These are phyloP conservation scores for Phrynosoma blainvillii DNA, from an alignment of 2,113 vertebrate species.

Conservation along the genomic window DNA sequence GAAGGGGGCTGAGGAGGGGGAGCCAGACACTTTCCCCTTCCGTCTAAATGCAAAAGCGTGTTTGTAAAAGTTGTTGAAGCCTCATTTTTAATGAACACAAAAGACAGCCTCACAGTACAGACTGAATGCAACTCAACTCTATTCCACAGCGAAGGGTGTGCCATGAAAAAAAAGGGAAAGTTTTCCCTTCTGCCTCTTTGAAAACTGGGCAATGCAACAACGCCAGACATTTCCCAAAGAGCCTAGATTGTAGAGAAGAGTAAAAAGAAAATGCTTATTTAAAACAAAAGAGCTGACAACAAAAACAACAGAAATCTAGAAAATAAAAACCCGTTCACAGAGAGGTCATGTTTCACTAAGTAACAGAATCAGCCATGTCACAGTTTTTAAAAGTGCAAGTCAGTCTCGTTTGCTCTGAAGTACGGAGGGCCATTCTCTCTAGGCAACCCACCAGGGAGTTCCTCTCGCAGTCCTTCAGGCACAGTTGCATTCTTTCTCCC, in stretches of 20 bases:
- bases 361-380: not conserved
- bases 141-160: not conserved
- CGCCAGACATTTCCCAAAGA: not conserved
- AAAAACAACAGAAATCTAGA: not conserved
- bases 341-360: not conserved
- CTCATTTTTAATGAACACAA: slow-evolving; percentile 4
- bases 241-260: not conserved
- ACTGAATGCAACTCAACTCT: not conserved
- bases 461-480: not conserved
- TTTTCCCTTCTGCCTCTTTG: not conserved
- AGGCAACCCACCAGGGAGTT: not conserved
- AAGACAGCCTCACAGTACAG: not conserved
- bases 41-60: not conserved
- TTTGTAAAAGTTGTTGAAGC: not conserved
- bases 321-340: not conserved
- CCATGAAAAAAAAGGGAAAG: not conserved
- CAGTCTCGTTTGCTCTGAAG: not conserved
- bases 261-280: slow-evolving; percentile 10
- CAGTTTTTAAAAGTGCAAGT: slow-evolving; percentile 21
- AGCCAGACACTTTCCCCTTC: no score
- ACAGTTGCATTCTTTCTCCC: not conserved
- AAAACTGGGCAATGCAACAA: not conserved
- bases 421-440: not conserved
- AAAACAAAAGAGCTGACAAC: not conserved
- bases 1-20: not conserved